phyloP scores from a whole-genome alignment of 2,113 vertebrate species.

The Boleophthalmus pectinirostris region DNA sequence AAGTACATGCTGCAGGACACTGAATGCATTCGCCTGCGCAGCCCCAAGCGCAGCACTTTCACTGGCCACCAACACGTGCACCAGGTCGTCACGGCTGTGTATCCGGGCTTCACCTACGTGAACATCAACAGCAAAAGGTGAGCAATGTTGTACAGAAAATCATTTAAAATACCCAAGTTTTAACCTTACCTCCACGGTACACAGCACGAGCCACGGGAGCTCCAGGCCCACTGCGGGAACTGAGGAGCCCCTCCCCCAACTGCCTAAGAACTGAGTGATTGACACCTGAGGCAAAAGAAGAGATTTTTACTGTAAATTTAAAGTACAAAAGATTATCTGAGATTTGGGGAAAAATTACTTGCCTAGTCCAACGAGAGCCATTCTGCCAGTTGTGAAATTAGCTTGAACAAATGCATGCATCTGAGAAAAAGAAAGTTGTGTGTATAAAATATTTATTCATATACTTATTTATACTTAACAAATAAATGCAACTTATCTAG shows the following conservation, averaged over 20 bases:
- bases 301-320: background rate
- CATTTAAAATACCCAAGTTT: background rate
- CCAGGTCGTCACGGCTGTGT: slow-evolving; percentile 81
- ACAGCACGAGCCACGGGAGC: slow-evolving; percentile 73
- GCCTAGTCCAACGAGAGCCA: slow-evolving; percentile 84
- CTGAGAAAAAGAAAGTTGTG: slow-evolving; percentile 65
- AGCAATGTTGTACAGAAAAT: background rate
- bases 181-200: slow-evolving; percentile 84
- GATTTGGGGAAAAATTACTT: slow-evolving; percentile 37
- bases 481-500: background rate
- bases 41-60: slow-evolving; percentile 82
- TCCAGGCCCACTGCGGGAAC: slow-evolving; percentile 80
- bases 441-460: background rate
- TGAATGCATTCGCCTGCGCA: slow-evolving; percentile 83
- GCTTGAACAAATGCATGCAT: slow-evolving; percentile 86
- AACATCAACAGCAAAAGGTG: background rate
- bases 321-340: background rate
- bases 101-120: slow-evolving; percentile 78
- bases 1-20: slow-evolving; percentile 85
- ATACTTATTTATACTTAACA: too few species aligned
- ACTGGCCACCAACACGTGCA: slow-evolving; percentile 84
- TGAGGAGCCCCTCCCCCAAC: slow-evolving; percentile 85
- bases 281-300: slow-evolving; percentile 77
- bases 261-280: slow-evolving; percentile 85
- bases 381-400: slow-evolving; percentile 87